Base-by-base conservation (phyloP, 2,888 invertebrate genomes). In the Metellina segmentata region DNA sequence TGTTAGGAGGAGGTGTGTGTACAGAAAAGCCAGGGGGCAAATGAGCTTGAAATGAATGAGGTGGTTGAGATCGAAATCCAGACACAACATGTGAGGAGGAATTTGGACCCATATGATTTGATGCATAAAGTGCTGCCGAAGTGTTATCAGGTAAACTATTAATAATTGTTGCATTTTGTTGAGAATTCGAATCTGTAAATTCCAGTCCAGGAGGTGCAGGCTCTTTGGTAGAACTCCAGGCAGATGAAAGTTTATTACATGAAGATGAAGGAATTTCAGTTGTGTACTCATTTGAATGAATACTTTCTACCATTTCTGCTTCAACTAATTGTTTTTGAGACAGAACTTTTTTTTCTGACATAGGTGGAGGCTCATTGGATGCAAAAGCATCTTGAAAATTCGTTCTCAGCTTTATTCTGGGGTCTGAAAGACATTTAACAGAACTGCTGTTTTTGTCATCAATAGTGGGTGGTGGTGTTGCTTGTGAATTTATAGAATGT, bases 121-220 rank as follows among this genome's bases (percentile, higher is more conserved):
- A 13, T 0, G 5, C 61, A 70, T 71, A 89, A 2, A 48, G 13
- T 74, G 61, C 34, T 61, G 74, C 53, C 19, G 52, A 11, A 70
- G 83, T 7, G 53, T 51, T 69, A 72, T 87, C 48, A 70, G 75
- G 85, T 13, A 20, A 13, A 19, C 7, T 78, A 6, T 48, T 16
- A 13, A 61, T 81, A 13, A 13, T 13, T 61, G 72, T 6, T 13
- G 70, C 11, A 79, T 20, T 51, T 78, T 77, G 34, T 69, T 49
- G 34, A 71, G 81, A 49, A 11, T 19, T 13, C 6, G 53, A 70
- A 34, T 90, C 90, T 48, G 74, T 5, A n/a, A 69, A 51, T 48
- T 92, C 90, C 74, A 92, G 70, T 34, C 92, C 92, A 16, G 92
- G 87, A 13, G 92, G 92, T 13, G 90, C 87, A 74, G 90, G 92